Conservation (phyloP, 2,113 vertebrate species). For the Colaptes auratus region DNA sequence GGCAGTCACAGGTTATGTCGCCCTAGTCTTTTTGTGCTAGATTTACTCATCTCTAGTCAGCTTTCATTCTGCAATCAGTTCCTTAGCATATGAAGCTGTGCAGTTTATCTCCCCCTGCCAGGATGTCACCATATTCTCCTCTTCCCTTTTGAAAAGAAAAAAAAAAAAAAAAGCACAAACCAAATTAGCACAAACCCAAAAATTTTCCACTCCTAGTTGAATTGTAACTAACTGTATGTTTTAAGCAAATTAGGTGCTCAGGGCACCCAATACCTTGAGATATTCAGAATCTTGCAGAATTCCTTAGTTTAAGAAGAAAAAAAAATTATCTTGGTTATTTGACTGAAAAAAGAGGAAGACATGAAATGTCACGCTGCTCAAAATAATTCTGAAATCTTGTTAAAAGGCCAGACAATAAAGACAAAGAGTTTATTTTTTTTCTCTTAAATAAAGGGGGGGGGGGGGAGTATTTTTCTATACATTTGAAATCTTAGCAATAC, state of each 20-base stretch:
- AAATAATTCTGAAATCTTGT: background rate
- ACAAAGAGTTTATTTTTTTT: background rate
- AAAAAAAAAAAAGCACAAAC: background rate
- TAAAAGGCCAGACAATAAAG: background rate
- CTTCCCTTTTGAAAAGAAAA: background rate
- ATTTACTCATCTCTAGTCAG: background rate
- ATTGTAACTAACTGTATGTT: background rate
- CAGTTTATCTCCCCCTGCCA: background rate
- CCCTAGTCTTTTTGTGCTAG: background rate
- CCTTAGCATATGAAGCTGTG: background rate
- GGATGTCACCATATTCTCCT: background rate
- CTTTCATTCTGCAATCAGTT: background rate
- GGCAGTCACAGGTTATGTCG: fast-evolving
- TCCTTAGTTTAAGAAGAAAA: background rate
- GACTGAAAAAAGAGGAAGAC: background rate
- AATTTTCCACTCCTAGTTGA: background rate
- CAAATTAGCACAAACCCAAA: background rate
- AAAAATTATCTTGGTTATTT: background rate
- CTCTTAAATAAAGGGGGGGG: background rate
- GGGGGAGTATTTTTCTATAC: background rate
- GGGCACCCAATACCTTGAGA: background rate
- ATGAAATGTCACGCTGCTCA: background rate
- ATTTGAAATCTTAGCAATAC: background rate
- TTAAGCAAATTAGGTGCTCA: background rate
- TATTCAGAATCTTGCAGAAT: background rate